Evolutionary conservation across 2,797 vertebrate genomes (phyloP).

Genomic region (Melanogrammus aeglefinus): DNA sequence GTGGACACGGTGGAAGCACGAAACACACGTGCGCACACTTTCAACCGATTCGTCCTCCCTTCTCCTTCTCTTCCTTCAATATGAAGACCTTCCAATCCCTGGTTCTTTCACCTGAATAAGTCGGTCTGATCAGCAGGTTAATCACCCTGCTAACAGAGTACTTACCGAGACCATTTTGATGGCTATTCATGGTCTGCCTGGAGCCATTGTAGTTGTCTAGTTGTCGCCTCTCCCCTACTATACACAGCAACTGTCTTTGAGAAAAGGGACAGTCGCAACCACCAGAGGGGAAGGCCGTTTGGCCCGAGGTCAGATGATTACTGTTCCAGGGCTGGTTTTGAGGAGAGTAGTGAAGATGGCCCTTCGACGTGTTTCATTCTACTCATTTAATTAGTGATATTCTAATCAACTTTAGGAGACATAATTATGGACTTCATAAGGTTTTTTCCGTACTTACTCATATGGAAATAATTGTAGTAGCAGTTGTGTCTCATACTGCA

Average conservation of each 20-base stretch:
- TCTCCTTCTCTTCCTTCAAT: slow-evolving; percentile 4
- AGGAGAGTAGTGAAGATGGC: too few relatives aligned
- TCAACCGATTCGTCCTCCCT: neutral
- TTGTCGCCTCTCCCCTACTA: neutral
- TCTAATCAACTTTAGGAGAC: too few relatives aligned
- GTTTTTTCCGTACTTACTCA: too few relatives aligned
- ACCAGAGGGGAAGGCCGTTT: neutral
- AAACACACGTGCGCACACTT: neutral
- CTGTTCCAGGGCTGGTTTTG: neutral
- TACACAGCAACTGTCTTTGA: slow-evolving; percentile 8
- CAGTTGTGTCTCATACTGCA: neutral
- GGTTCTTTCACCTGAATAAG: slow-evolving; percentile 36
- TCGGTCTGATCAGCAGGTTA: neutral
- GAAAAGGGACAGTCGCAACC: neutral
- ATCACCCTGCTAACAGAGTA: neutral
- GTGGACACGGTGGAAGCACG: neutral
- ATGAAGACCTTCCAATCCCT: slow-evolving; percentile 20
- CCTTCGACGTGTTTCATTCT: neutral
- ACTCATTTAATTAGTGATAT: neutral
- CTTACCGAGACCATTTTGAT: neutral
- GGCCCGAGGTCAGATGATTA: neutral
- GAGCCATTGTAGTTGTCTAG: neutral
- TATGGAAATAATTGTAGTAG: too few relatives aligned
- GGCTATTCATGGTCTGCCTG: slow-evolving; percentile 4
- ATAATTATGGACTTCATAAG: too few relatives aligned